phyloP scores from a whole-genome alignment of 2,797 vertebrate species.

The Cercopithecus mitis region DNA sequence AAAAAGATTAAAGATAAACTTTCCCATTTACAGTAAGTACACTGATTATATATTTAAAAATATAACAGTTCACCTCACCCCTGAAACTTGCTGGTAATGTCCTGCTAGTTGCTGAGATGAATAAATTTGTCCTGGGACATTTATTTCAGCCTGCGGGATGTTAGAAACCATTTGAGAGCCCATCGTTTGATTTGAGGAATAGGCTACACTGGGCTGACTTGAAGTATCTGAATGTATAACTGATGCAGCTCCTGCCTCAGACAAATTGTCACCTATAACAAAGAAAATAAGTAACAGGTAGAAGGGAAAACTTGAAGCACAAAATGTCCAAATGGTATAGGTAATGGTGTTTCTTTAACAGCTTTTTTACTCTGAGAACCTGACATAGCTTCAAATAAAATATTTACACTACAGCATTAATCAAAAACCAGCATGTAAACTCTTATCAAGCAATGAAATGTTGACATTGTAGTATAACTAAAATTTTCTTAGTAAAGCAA shows the following conservation, averaged over 20 bases:
- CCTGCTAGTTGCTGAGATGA: constrained; percentile 69
- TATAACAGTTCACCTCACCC: constrained; percentile 65
- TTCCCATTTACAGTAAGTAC: constrained; percentile 27
- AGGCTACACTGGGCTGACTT: constrained; percentile 73
- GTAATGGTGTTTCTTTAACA: background rate
- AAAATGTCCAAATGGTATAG: constrained; percentile 41
- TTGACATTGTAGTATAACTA: background rate
- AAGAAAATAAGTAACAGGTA: constrained; percentile 52
- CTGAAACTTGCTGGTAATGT: constrained; percentile 76
- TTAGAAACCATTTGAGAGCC: constrained; percentile 85
- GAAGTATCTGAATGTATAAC: constrained; percentile 70
- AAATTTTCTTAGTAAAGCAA: constrained; percentile 30
- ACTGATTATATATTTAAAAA: constrained; percentile 39
- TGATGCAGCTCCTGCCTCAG: constrained; percentile 60
- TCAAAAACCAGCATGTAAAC: constrained; percentile 22
- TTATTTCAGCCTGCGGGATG: constrained; percentile 84
- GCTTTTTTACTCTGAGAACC: constrained; percentile 8
- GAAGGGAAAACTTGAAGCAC: constrained; percentile 41
- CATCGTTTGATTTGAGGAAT: constrained; percentile 85
- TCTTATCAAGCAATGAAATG: background rate
- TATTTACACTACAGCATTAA: background rate
- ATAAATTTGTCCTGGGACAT: constrained; percentile 72
- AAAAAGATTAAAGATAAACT: constrained; percentile 44
- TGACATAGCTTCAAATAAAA: constrained; percentile 47
- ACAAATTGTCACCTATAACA: constrained; percentile 73